These are phyloP conservation scores for Leptinotarsa haldemani DNA, from an alignment of 2,888 invertebrate genomes.

Conservation along the genomic window DNA sequence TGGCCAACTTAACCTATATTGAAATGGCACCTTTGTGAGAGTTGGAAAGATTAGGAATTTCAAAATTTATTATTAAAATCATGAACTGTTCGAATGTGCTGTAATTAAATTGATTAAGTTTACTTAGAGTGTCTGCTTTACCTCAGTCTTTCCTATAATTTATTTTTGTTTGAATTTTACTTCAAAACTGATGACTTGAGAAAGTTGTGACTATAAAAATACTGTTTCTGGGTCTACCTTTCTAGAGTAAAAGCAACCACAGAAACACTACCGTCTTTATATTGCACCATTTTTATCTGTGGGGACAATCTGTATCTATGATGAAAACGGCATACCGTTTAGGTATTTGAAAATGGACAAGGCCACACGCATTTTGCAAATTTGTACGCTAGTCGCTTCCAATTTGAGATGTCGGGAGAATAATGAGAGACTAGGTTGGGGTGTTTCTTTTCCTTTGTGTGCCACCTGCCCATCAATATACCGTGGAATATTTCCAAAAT, in stretches of 20 bases:
- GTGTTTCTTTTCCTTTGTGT: constrained; percentile 14
- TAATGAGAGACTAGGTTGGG: constrained; percentile 30
- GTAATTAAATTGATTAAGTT: no score
- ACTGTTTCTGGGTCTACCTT: background rate
- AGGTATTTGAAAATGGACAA: constrained; percentile 21
- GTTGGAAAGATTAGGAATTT: no score
- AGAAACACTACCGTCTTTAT: background rate
- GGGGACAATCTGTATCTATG: background rate
- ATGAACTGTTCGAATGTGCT: no score
- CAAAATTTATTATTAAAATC: no score
- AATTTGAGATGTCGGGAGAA: constrained; percentile 33
- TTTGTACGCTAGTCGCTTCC: constrained; percentile 23
- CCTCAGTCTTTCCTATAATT: no score
- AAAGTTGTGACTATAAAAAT: no score
- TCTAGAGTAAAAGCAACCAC: background rate
- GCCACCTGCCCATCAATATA: constrained; percentile 22
- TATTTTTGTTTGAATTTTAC: no score
- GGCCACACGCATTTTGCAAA: constrained; percentile 40
- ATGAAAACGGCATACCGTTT: constrained; percentile 18
- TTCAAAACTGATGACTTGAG: no score
- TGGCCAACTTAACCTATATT: no score
- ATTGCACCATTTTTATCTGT: background rate
- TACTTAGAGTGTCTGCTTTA: no score
- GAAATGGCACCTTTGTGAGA: no score
- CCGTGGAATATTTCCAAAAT: constrained; percentile 5